These are phyloP conservation scores for Myotis myotis DNA, from an alignment of 2,797 vertebrate species.

Conservation along the genomic window DNA sequence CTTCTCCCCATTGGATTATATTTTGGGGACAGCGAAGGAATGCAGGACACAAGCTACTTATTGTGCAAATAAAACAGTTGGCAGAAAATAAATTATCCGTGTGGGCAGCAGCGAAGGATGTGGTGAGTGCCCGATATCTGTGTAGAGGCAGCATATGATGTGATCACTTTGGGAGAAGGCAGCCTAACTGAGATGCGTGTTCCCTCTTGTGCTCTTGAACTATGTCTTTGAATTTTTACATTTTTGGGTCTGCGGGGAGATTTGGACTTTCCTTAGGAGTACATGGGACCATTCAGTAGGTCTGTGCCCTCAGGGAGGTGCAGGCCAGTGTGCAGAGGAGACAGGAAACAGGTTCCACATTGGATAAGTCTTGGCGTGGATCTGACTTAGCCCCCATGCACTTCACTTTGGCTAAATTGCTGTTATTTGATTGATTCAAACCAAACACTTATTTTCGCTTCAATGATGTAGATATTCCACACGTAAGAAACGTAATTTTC, in stretches of 20 bases:
- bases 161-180: neutral
- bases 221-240: neutral
- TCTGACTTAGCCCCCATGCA: neutral
- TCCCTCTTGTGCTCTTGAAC: neutral
- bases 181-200: neutral
- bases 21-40: slow-evolving; percentile 22
- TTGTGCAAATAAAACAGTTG: neutral
- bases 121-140: neutral
- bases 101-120: neutral
- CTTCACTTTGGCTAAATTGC: neutral
- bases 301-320: neutral
- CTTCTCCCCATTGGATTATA: slow-evolving; percentile 1
- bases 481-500: neutral
- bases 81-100: neutral
- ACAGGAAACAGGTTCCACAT: neutral
- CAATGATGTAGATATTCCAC: neutral
- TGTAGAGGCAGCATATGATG: neutral
- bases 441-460: neutral
- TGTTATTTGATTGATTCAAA: neutral
- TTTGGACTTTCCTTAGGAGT: slow-evolving; percentile 1
- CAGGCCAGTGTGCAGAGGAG: neutral
- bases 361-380: neutral
- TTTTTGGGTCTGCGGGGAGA: neutral
- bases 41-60: neutral
- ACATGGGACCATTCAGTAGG: neutral